phyloP scores from a whole-genome alignment of 1,140 invertebrate genomes.

The Argopecten irradians region DNA sequence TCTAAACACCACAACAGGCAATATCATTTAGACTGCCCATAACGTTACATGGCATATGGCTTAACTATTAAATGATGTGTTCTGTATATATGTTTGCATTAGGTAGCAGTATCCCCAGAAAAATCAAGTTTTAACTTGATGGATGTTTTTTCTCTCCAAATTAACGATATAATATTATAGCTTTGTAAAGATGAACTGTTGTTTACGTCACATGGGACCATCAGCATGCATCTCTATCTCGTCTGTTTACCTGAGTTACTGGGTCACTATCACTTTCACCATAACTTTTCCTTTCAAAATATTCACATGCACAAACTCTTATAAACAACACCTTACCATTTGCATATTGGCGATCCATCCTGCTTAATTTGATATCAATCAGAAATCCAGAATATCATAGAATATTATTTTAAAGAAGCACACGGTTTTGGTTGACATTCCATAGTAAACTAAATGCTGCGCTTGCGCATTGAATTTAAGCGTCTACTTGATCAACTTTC shows the following conservation, averaged over 20 bases:
- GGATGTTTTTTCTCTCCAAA: too few species aligned
- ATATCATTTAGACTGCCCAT: too few species aligned
- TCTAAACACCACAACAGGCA: too few species aligned
- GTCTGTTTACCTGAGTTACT: slow-evolving; percentile 14
- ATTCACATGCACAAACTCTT: neutral
- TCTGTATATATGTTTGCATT: too few species aligned
- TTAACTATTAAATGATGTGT: too few species aligned
- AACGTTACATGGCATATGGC: too few species aligned
- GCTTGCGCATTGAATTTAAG: slow-evolving; percentile 2
- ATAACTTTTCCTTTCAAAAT: neutral
- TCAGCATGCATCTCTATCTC: neutral
- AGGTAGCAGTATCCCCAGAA: too few species aligned
- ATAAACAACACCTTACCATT: neutral
- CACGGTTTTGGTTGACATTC: neutral
- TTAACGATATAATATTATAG: too few species aligned
- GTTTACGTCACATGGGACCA: slow-evolving; percentile 13
- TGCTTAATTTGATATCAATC: neutral
- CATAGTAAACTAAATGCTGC: slow-evolving; percentile 2
- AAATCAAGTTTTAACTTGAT: too few species aligned
- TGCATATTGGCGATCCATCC: neutral
- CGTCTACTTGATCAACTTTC: neutral
- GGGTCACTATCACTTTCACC: neutral
- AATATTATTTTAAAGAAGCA: neutral
- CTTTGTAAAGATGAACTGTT: neutral
- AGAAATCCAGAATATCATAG: neutral